phyloP scores from a whole-genome alignment of 2,113 vertebrate genomes.

The Rhipidura dahli region DNA sequence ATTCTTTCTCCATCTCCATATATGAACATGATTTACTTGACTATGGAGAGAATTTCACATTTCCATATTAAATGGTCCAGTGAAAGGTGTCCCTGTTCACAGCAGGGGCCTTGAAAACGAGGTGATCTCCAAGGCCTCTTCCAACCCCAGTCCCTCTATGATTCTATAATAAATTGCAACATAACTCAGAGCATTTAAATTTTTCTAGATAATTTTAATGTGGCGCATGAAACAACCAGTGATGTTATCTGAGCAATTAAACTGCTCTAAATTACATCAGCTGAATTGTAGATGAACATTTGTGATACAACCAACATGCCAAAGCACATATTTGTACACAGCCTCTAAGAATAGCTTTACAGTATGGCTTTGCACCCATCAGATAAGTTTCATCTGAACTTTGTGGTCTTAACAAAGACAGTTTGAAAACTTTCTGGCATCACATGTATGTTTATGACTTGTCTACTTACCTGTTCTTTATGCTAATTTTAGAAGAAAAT shows the following conservation, averaged over 20 bases:
- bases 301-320: not conserved
- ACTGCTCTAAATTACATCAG: not conserved
- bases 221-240: not conserved
- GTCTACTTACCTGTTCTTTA: not conserved
- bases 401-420: not conserved
- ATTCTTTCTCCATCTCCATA: not conserved
- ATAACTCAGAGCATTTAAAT: not conserved
- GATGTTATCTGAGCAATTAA: not conserved
- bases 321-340: not conserved
- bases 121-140: not conserved
- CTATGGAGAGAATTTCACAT: not conserved
- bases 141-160: not conserved
- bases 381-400: accelerated
- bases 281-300: not conserved
- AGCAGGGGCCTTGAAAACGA: not conserved
- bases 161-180: not conserved
- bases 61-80: not conserved
- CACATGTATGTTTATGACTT: not conserved
- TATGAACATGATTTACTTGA: not conserved
- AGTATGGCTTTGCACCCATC: not conserved
- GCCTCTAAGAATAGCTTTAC: not conserved
- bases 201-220: not conserved
- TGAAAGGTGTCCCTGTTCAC: not conserved
- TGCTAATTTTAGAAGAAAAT: not conserved
- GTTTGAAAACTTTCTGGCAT: not conserved